phyloP scores from a whole-genome alignment of 1,140 invertebrate genomes.

The Drosophila lowei region DNA sequence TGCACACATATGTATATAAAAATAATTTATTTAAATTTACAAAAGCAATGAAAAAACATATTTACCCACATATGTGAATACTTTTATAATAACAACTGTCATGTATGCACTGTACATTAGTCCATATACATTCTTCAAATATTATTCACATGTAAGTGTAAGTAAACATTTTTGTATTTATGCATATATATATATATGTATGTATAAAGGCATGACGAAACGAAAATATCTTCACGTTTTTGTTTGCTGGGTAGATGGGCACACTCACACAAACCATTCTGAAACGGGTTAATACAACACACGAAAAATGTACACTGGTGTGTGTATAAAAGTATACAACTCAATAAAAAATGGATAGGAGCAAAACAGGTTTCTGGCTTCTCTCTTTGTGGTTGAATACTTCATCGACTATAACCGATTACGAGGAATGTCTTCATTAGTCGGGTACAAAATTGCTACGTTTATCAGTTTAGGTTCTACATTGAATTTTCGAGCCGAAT shows the following conservation, averaged over 20 bases:
- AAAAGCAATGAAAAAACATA: too few relatives aligned
- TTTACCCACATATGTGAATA: too few relatives aligned
- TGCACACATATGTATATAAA: background rate
- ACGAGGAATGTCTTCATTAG: slow-evolving; percentile 24
- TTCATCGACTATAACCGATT: slow-evolving; percentile 22
- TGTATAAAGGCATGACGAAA: too few relatives aligned
- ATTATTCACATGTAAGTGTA: too few relatives aligned
- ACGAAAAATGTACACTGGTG: slow-evolving; percentile 5
- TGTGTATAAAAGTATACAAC: slow-evolving; percentile 15
- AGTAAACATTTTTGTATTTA: too few relatives aligned
- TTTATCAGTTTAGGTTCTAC: slow-evolving; percentile 8
- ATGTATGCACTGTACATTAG: too few relatives aligned
- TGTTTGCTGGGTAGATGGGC: too few relatives aligned
- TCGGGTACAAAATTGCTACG: slow-evolving; percentile 20
- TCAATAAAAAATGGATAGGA: slow-evolving; percentile 22
- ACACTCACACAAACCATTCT: background rate
- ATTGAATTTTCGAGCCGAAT: background rate
- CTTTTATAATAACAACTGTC: too few relatives aligned
- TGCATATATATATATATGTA: too few relatives aligned
- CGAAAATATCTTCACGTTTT: too few relatives aligned
- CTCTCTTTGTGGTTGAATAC: slow-evolving; percentile 13
- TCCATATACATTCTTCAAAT: too few relatives aligned
- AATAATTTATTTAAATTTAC: background rate
- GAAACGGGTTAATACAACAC: slow-evolving; percentile 14
- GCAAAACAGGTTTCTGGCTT: slow-evolving; percentile 12